Evolutionary conservation across 64 coral and sea anemone genomes (phyloP).

Genomic region (Porites australiensis): DNA sequence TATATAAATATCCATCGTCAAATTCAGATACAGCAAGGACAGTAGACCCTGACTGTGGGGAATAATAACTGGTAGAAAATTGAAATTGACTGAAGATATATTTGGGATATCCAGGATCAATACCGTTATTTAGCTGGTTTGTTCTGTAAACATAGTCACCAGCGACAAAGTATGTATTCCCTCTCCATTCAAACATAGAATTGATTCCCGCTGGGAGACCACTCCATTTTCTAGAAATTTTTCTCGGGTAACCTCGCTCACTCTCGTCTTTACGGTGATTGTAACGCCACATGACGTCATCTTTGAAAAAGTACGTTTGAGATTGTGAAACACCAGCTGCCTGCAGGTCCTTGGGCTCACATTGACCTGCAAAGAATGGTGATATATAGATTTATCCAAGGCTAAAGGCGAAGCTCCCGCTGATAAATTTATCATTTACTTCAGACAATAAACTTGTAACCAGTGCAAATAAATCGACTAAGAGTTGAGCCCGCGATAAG

Average conservation of each 20-base stretch:
- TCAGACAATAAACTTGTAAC: too few species aligned
- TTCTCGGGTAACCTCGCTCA: neutral
- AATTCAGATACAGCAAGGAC: too few species aligned
- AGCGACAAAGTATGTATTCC: conserved; percentile 63
- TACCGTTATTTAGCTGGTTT: neutral
- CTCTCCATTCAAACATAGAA: conserved; percentile 30
- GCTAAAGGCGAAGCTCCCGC: too few species aligned
- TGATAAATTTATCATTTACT: too few species aligned
- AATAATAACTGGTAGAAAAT: too few species aligned
- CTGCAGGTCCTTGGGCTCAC: too few species aligned
- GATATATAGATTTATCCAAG: too few species aligned
- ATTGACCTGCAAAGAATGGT: too few species aligned
- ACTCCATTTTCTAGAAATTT: conserved; percentile 58
- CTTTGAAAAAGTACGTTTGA: conserved; percentile 70
- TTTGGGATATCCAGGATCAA: conserved; percentile 36
- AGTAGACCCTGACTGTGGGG: too few species aligned
- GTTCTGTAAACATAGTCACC: conserved; percentile 40
- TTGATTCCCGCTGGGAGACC: conserved; percentile 70
- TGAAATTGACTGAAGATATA: conserved; percentile 18
- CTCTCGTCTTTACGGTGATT: neutral
- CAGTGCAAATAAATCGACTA: too few species aligned
- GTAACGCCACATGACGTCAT: conserved; percentile 24
- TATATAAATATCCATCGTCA: too few species aligned
- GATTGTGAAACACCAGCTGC: conserved; percentile 45
- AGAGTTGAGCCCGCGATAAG: too few species aligned